phyloP scores from a whole-genome alignment of 2,113 vertebrate species.

The Gasterosteus nipponicus region DNA sequence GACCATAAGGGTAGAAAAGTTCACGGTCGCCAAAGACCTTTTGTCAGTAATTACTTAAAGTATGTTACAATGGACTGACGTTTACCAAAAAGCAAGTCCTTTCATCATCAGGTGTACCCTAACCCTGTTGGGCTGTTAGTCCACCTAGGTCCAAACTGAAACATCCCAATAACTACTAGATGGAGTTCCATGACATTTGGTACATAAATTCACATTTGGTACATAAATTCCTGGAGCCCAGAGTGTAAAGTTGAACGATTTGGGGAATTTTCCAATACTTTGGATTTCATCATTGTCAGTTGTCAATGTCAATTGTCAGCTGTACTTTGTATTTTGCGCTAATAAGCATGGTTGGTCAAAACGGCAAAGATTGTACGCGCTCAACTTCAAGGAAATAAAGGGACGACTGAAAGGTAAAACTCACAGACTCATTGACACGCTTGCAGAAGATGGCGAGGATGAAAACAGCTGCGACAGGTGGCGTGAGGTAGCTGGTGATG shows the following conservation, averaged over 20 bases:
- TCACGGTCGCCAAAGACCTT: neutral
- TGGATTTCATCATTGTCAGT: neutral
- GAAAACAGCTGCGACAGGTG: conserved; percentile 93
- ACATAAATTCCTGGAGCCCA: neutral
- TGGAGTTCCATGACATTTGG: neutral
- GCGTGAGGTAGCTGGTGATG: conserved; percentile 92
- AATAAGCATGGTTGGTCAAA: neutral
- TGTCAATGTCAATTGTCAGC: neutral
- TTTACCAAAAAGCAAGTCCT: neutral
- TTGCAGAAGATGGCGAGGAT: conserved; percentile 92
- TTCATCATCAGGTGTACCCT: neutral
- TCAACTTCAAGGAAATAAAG: neutral
- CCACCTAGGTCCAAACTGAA: neutral
- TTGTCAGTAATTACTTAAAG: too few relatives aligned
- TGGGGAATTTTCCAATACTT: neutral
- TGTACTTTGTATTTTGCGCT: neutral
- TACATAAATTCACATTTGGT: neutral
- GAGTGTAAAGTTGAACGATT: neutral
- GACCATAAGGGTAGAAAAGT: neutral
- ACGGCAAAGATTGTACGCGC: neutral
- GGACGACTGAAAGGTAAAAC: conserved; percentile 36
- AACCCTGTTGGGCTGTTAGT: too few relatives aligned
- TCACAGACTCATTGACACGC: conserved; percentile 89
- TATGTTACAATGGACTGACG: neutral
- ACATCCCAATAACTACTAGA: neutral